These are phyloP conservation scores for Drosophila pectinifera DNA, from an alignment of 1,140 invertebrate species.

Conservation along the genomic window DNA sequence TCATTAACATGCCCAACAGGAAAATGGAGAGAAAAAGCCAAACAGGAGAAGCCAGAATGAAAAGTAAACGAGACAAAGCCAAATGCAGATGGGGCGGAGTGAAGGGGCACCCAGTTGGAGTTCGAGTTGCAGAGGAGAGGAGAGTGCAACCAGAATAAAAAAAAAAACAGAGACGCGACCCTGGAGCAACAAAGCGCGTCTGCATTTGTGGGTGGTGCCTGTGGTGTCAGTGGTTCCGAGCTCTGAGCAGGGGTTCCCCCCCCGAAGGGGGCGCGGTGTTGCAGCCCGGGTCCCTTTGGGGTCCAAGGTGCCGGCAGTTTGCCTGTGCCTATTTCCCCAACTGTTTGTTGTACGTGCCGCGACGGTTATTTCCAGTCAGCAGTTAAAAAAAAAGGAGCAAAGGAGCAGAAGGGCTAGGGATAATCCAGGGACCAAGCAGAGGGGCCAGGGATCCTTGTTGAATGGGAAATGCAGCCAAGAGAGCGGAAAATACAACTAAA, in stretches of 20 bases:
- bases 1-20: conserved; percentile 75
- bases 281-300: conserved; percentile 24
- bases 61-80: conserved; percentile 68
- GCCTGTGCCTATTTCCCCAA: conserved; percentile 36
- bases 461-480: not conserved
- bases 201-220: conserved; percentile 74
- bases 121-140: conserved; percentile 14
- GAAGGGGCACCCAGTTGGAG: conserved; percentile 7
- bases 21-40: conserved; percentile 28
- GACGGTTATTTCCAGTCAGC: conserved; percentile 34
- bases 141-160: conserved; percentile 36
- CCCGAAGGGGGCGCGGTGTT: conserved; percentile 1
- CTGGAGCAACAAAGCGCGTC: conserved; percentile 62
- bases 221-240: conserved; percentile 9
- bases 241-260: conserved; percentile 6
- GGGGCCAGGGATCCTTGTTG: not conserved
- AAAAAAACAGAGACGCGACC: conserved; percentile 53
- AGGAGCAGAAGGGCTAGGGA: not conserved
- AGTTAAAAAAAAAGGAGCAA: conserved; percentile 11
- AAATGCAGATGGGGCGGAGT: conserved; percentile 35
- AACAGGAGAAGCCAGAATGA: conserved; percentile 47
- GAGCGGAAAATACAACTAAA: conserved; percentile 20
- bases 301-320: conserved; percentile 45
- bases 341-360: conserved; percentile 58
- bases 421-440: not conserved